Evolutionary conservation across 2,113 vertebrate genomes (phyloP).

Genomic region (Macrotus californicus): DNA sequence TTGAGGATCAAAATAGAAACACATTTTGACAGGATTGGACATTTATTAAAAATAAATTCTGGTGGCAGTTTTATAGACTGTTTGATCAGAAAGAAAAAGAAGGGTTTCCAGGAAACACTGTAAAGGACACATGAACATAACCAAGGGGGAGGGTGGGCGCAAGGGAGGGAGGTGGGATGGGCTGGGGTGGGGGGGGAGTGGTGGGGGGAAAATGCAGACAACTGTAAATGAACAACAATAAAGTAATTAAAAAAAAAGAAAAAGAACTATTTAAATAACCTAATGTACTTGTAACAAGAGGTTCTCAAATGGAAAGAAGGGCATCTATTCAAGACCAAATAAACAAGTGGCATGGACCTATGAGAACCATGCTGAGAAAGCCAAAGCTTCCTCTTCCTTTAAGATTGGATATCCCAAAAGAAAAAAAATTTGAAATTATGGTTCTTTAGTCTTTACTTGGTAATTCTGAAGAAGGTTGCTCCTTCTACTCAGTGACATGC

Average conservation of each 20-base stretch:
- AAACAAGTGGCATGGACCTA: neutral
- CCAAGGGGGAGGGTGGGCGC: too few species aligned
- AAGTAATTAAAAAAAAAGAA: too few species aligned
- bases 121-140: too few species aligned
- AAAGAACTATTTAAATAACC: neutral
- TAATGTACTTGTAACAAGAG: neutral
- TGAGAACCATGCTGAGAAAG: neutral
- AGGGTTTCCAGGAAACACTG: too few species aligned
- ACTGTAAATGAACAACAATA: too few species aligned
- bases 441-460: neutral
- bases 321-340: too few species aligned
- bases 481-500: neutral
- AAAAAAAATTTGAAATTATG: too few species aligned
- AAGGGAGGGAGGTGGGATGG: too few species aligned
- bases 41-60: neutral
- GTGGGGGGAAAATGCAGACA: too few species aligned
- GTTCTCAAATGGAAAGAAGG: neutral
- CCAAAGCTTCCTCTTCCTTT: neutral
- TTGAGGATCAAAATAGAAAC: neutral
- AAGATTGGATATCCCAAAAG: too few species aligned
- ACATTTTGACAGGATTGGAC: neutral
- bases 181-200: too few species aligned
- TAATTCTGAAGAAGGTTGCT: neutral
- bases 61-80: neutral
- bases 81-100: neutral